These are phyloP conservation scores for Dynastes grantii DNA, from an alignment of 2,888 invertebrate species.

Conservation along the genomic window DNA sequence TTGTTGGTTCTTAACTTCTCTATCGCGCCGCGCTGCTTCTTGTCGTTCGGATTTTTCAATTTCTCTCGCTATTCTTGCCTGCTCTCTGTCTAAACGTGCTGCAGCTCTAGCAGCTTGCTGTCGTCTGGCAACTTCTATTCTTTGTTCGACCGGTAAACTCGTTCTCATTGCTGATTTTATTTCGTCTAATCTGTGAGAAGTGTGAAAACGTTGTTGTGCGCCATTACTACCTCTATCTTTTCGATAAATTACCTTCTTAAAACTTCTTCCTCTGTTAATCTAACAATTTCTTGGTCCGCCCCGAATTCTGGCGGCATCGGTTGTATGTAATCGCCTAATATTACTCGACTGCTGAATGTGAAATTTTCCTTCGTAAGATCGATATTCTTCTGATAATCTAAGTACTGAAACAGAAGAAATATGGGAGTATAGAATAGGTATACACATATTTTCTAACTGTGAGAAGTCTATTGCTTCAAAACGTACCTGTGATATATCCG, in stretches of 20 bases:
- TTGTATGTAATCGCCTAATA: conserved; percentile 94
- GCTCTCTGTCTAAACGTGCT: conserved; percentile 81
- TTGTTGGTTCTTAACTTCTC: conserved; percentile 88
- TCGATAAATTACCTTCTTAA: conserved; percentile 76
- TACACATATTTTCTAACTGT: neutral
- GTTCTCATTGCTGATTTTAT: conserved; percentile 77
- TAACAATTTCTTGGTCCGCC: conserved; percentile 81
- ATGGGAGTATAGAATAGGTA: conserved; percentile 8
- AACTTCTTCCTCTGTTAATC: conserved; percentile 88
- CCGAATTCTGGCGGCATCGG: conserved; percentile 77
- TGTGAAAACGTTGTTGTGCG: conserved; percentile 43
- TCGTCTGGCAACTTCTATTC: conserved; percentile 82
- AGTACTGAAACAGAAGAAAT: conserved; percentile 74
- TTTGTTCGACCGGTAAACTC: conserved; percentile 81
- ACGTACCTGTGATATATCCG: conserved; percentile 78
- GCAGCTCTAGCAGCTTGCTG: conserved; percentile 85
- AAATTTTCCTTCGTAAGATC: conserved; percentile 90
- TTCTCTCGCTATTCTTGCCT: conserved; percentile 78
- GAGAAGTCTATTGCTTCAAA: neutral
- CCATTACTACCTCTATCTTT: neutral
- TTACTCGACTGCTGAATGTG: conserved; percentile 90
- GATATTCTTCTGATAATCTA: conserved; percentile 76
- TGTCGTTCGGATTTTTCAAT: conserved; percentile 87
- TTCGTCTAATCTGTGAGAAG: conserved; percentile 75
- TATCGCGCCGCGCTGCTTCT: conserved; percentile 86